These are phyloP conservation scores for Oligia latruncula DNA, from an alignment of 2,888 invertebrate species.

Conservation along the genomic window DNA sequence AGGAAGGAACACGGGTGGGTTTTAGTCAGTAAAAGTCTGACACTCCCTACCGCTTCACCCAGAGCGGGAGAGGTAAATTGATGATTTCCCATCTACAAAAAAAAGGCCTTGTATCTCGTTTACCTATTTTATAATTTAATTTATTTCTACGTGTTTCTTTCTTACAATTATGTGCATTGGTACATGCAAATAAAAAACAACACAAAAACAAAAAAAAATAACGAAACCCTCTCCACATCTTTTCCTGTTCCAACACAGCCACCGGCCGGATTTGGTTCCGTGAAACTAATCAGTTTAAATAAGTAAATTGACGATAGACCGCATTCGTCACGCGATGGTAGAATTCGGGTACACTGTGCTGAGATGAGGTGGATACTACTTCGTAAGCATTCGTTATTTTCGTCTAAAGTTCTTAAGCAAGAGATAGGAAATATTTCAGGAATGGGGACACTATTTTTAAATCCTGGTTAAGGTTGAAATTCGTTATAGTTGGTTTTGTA, in stretches of 20 bases:
- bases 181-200: background rate
- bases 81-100: no score
- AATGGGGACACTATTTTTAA: background rate
- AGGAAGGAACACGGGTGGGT: no score
- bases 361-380: constrained; percentile 6
- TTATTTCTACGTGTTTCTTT: no score
- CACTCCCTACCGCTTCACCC: no score
- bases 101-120: no score
- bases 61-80: no score
- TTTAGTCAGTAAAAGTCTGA: no score
- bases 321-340: constrained; percentile 79
- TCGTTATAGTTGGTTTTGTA: background rate
- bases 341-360: constrained; percentile 52
- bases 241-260: constrained; percentile 71
- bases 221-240: constrained; percentile 28
- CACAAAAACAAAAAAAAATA: no score
- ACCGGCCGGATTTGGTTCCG: constrained; percentile 89
- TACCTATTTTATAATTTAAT: no score
- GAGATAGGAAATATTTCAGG: background rate
- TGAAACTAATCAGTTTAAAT: constrained; percentile 89
- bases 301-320: constrained; percentile 85
- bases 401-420: background rate
- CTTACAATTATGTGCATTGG: no score
- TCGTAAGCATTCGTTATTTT: constrained; percentile 14
- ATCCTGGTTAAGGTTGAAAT: no score